Evolutionary conservation across 1,140 invertebrate genomes (phyloP), one percentile per base, ranked within the genome.

Genomic region (Chymomyza costata): DNA sequence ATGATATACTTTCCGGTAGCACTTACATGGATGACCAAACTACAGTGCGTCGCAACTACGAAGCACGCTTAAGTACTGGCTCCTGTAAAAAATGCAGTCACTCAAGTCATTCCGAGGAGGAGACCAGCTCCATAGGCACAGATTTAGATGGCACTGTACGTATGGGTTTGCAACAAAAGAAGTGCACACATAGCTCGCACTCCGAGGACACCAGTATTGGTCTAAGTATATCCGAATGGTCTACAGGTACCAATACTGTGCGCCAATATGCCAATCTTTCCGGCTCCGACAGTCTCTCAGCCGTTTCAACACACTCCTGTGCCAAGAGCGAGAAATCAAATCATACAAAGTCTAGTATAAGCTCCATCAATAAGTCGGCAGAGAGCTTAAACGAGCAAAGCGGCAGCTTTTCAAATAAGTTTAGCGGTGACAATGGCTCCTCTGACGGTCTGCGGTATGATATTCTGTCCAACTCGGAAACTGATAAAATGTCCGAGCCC

Each of bases 171-270:
- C 92, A 92, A 76, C 91, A 91, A 44, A 92, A 92, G 58, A 87
- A 93, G 89, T 90, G 92, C 86, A 88, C 92, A 43, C 89, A 92
- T 84, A 90, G 92, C 85, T 93, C 92, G 0, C 92, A 93, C 78
- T 93, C 92, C 13, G 93, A 94, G 82, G 93, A 94, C 74, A 95
- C 93, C 1, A 94, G 93, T 0, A 92, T 94, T 82, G 93, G 93
- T 11, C 85, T 94, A 18, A 93, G 92, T 58, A 92, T 93, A 70
- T 94, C 93, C 1, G 93, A 94, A 65, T 94, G 93, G 92, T 94
- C 93, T 0, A 94, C 93, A 28, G 92, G 92, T 16, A 93, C 92
- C 1, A 94, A 92, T 63, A 93, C 92, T 0, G 92, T 93, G 0
- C 89, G 92, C 10, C 91, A 92, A 71, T 93, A 89, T 87, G 92